Evolutionary conservation across 2,888 invertebrate species (phyloP).

Genomic region (Saturnia pavonia): DNA sequence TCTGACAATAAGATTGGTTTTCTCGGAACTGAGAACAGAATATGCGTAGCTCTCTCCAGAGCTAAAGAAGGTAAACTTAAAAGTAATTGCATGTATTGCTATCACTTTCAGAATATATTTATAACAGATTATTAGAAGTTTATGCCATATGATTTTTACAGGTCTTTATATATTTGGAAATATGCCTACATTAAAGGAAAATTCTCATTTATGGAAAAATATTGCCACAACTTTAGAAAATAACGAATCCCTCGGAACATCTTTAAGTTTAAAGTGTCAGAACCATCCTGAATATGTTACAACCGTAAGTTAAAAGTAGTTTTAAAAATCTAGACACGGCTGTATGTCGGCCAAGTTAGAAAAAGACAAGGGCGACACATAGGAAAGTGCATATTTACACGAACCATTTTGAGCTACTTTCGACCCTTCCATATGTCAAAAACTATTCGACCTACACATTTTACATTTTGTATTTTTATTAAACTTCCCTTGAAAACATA

Average conservation of each 20-base stretch:
- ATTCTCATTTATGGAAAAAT: slow-evolving; percentile 79
- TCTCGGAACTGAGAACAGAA: slow-evolving; percentile 85
- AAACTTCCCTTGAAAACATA: too few relatives aligned
- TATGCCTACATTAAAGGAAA: slow-evolving; percentile 74
- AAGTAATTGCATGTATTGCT: neutral
- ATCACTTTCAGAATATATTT: neutral
- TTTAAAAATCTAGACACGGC: too few relatives aligned
- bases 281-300: slow-evolving; percentile 70
- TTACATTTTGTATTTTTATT: too few relatives aligned
- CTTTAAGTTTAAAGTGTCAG: slow-evolving; percentile 73
- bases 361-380: too few relatives aligned
- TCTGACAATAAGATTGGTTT: slow-evolving; percentile 85
- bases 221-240: slow-evolving; percentile 70
- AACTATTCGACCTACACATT: too few relatives aligned
- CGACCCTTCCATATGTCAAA: too few relatives aligned
- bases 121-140: neutral
- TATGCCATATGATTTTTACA: slow-evolving; percentile 29
- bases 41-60: slow-evolving; percentile 90
- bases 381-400: too few relatives aligned
- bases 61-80: slow-evolving; percentile 69
- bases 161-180: slow-evolving; percentile 87
- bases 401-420: too few relatives aligned
- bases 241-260: slow-evolving; percentile 66
- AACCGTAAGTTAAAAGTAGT: slow-evolving; percentile 43
- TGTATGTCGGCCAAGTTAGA: too few relatives aligned